A percentile compares a stretch with the other conserved stretches of the same genome.
These are phyloP conservation scores for Ammospiza nelsoni DNA, from an alignment of 2,113 vertebrate genomes.

Conservation along the genomic window DNA sequence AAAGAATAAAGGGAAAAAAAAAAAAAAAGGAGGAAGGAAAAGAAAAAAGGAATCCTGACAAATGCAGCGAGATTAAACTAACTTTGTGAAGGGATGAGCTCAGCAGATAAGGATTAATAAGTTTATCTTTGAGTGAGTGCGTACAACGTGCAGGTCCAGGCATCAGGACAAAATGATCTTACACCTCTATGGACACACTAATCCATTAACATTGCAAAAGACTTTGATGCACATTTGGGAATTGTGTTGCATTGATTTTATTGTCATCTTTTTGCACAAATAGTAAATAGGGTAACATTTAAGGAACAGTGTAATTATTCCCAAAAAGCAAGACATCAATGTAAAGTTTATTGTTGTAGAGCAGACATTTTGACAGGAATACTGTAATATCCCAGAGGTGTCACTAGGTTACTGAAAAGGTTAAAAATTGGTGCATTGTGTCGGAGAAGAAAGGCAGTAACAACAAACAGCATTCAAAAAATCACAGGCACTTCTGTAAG, in stretches of 20 bases:
- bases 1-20: neutral
- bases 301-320: conserved; percentile 79
- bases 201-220: conserved; percentile 74
- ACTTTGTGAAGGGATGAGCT: conserved; percentile 32
- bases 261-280: conserved; percentile 80
- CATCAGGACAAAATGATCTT: conserved; percentile 20
- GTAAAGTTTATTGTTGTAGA: conserved; percentile 77
- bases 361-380: conserved; percentile 72
- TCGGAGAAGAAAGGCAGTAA: conserved; percentile 21
- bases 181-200: conserved; percentile 14
- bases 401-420: conserved; percentile 69
- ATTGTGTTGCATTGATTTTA: conserved; percentile 78
- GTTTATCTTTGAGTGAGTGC: neutral
- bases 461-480: conserved; percentile 52
- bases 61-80: conserved; percentile 11
- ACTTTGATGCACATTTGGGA: conserved; percentile 73
- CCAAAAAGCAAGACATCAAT: conserved; percentile 82
- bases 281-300: conserved; percentile 80
- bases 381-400: conserved; percentile 61
- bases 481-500: conserved; percentile 28
- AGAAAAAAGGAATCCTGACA: neutral
- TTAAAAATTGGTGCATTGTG: conserved; percentile 57
- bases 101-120: conserved; percentile 39
- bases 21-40: neutral
- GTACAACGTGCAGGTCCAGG: neutral